Conservation (phyloP, 2,797 vertebrate species). For the Dendrocincla fuliginosa region DNA sequence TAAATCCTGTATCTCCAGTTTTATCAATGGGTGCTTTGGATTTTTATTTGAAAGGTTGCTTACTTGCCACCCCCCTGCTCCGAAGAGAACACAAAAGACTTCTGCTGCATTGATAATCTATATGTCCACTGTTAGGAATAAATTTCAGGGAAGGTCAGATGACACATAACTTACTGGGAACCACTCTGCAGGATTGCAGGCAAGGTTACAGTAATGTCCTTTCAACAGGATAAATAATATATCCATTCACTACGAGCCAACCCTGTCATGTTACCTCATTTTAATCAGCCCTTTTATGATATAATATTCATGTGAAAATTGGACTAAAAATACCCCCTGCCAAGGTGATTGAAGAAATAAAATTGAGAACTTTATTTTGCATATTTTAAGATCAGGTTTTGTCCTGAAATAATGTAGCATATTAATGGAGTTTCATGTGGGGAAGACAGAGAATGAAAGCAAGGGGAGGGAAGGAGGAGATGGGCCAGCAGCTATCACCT, state of each 20-base stretch:
- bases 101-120: background rate
- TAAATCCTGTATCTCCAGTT: background rate
- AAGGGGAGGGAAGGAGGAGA: background rate
- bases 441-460: background rate
- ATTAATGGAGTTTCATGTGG: slow-evolving; percentile 6
- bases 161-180: slow-evolving; percentile 29
- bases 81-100: background rate
- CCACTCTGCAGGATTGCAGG: slow-evolving; percentile 31
- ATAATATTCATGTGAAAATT: slow-evolving; percentile 57
- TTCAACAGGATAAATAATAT: slow-evolving; percentile 48
- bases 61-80: background rate
- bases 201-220: slow-evolving; percentile 30
- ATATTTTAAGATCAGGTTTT: slow-evolving; percentile 34
- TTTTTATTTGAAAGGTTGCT: background rate
- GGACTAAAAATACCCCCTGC: slow-evolving; percentile 48
- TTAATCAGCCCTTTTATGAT: slow-evolving; percentile 56
- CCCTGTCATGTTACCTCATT: slow-evolving; percentile 44
- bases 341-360: slow-evolving; percentile 46
- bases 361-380: slow-evolving; percentile 49
- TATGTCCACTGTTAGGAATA: background rate
- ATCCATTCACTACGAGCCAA: background rate
- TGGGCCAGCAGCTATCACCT: accelerated
- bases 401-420: background rate
- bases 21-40: background rate
- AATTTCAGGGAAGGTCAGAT: slow-evolving; percentile 17